phyloP scores from a whole-genome alignment of 2,113 vertebrate species.

The Diadophis punctatus region DNA sequence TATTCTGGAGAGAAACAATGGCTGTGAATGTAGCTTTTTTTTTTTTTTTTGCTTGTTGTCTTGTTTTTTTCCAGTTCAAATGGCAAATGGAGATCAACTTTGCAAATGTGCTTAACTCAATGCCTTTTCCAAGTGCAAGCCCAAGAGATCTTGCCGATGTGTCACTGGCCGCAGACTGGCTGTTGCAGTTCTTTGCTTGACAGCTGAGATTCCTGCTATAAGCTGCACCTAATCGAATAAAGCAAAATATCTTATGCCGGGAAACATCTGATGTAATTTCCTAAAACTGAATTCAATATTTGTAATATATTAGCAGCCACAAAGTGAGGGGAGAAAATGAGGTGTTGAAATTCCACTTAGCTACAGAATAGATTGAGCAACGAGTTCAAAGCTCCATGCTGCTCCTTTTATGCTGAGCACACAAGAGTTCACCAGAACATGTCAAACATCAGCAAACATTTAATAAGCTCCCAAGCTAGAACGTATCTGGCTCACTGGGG shows the following conservation, averaged over 20 bases:
- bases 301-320: constrained; percentile 20
- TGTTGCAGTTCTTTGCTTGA: not conserved
- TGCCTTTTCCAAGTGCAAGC: not conserved
- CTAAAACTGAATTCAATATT: constrained; percentile 34
- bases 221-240: constrained; percentile 16
- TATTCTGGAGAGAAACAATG: not conserved
- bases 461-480: constrained; percentile 6
- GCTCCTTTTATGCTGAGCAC: constrained; percentile 12
- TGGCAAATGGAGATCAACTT: not conserved
- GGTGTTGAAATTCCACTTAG: constrained; percentile 19
- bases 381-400: not conserved
- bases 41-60: not conserved
- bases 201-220: not conserved
- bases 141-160: not conserved
- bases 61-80: not conserved
- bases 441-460: constrained; percentile 9
- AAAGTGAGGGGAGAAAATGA: constrained; percentile 30
- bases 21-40: not conserved
- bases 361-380: not conserved
- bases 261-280: constrained; percentile 19
- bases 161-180: not conserved
- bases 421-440: constrained; percentile 24
- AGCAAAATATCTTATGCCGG: constrained; percentile 1
- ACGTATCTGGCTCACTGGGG: constrained; percentile 4
- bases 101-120: not conserved